A percentile compares a stretch with the other conserved stretches of the same genome.
phyloP scores from a whole-genome alignment of 2,113 vertebrate species.

The Spea multiplicata region DNA sequence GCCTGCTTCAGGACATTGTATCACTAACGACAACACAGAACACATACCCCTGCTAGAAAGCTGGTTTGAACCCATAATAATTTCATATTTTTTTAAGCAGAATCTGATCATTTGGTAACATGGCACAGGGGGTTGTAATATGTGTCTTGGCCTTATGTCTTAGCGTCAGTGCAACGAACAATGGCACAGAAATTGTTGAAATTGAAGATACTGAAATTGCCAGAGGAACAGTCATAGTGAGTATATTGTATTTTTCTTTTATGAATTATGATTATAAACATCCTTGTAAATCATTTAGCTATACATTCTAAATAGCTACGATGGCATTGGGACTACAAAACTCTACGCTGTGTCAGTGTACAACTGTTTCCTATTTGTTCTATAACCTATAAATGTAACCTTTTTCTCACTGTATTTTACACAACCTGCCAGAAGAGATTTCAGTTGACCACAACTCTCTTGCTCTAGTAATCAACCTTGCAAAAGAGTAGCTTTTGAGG shows the following conservation, averaged over 20 bases:
- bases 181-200: constrained; percentile 7
- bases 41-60: neutral
- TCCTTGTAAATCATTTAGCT: no score
- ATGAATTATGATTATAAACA: neutral
- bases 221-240: constrained; percentile 34
- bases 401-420: no score
- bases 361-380: no score
- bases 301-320: no score
- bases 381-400: no score
- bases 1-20: neutral
- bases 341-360: no score
- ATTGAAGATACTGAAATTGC: constrained; percentile 35
- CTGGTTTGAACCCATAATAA: neutral
- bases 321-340: no score
- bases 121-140: neutral
- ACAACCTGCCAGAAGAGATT: no score
- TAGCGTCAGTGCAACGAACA: neutral
- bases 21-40: neutral
- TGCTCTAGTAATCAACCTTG: no score
- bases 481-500: no score
- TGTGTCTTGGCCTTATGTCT: constrained; percentile 9
- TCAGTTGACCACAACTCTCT: no score
- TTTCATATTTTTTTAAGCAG: no score
- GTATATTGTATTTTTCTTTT: constrained; percentile 4
- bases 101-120: neutral